Conservation (phyloP, 2,888 invertebrate genomes). For the Drosophila anomelani region DNA sequence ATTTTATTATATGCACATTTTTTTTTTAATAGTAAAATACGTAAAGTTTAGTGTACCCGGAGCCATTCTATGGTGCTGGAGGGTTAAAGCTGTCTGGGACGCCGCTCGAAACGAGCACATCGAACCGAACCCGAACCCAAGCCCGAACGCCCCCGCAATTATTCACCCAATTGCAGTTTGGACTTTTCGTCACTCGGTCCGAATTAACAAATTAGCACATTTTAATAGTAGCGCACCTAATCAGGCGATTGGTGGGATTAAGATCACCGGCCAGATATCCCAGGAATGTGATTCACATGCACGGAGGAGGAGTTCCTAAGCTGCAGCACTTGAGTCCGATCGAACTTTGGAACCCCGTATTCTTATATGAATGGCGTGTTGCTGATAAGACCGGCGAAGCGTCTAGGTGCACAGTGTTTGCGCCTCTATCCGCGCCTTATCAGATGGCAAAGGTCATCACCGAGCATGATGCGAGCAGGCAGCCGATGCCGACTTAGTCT, state of each 20-base stretch:
- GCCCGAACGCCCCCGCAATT: conserved; percentile 33
- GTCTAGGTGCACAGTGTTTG: conserved; percentile 58
- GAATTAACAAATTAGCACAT: conserved; percentile 26
- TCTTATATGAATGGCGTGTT: conserved; percentile 59
- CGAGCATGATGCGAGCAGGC: conserved; percentile 23
- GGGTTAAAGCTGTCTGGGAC: conserved; percentile 36
- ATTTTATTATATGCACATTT: too few species aligned
- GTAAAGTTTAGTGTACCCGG: not conserved
- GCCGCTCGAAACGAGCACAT: conserved; percentile 21
- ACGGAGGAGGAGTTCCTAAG: conserved; percentile 55
- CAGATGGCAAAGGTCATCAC: conserved; percentile 28
- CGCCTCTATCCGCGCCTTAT: conserved; percentile 33
- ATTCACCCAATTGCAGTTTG: conserved; percentile 33
- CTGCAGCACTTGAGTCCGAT: conserved; percentile 25
- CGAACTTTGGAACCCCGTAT: conserved; percentile 64
- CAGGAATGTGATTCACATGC: conserved; percentile 35
- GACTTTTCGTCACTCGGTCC: conserved; percentile 30
- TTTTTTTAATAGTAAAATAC: too few species aligned
- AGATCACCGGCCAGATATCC: conserved; percentile 25
- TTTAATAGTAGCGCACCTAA: conserved; percentile 13
- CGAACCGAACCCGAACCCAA: conserved; percentile 19
- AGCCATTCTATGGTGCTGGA: not conserved
- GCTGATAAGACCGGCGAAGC: conserved; percentile 56
- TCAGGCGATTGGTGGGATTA: conserved; percentile 38
- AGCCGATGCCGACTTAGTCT: conserved; percentile 60